phyloP scores from a whole-genome alignment of 1,140 invertebrate genomes.

The Mizuhopecten yessoensis region DNA sequence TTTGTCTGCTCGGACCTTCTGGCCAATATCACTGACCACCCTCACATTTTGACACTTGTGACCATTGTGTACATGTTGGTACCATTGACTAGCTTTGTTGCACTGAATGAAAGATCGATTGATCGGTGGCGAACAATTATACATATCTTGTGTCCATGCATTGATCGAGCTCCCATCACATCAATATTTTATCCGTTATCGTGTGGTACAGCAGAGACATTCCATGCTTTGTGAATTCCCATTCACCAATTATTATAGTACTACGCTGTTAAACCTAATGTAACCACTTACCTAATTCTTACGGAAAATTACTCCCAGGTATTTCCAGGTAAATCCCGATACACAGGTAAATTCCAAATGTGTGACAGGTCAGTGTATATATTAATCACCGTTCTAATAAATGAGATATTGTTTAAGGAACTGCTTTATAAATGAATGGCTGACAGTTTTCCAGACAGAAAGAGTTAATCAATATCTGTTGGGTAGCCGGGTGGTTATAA shows the following conservation, averaged over 20 bases:
- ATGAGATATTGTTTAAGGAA: constrained; percentile 3
- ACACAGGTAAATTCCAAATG: neutral
- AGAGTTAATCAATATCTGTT: neutral
- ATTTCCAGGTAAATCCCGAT: neutral
- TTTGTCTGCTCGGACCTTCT: neutral
- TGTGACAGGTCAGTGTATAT: neutral
- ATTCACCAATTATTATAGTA: neutral
- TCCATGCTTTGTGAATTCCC: neutral
- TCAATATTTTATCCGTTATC: neutral
- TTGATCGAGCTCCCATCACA: neutral
- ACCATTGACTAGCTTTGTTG: neutral
- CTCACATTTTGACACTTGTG: neutral
- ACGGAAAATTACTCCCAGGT: neutral
- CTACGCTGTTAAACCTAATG: neutral
- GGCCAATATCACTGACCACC: neutral
- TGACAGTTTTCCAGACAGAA: neutral
- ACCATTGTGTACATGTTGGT: neutral
- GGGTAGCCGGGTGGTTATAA: constrained; percentile 1
- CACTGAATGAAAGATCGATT: neutral
- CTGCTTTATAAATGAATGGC: neutral
- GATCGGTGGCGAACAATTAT: neutral
- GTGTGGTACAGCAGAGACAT: neutral
- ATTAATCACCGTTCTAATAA: neutral
- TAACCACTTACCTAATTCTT: neutral
- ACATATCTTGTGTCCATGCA: neutral